phyloP scores from a whole-genome alignment of 2,797 vertebrate species.

The Melanotaenia boesemani region DNA sequence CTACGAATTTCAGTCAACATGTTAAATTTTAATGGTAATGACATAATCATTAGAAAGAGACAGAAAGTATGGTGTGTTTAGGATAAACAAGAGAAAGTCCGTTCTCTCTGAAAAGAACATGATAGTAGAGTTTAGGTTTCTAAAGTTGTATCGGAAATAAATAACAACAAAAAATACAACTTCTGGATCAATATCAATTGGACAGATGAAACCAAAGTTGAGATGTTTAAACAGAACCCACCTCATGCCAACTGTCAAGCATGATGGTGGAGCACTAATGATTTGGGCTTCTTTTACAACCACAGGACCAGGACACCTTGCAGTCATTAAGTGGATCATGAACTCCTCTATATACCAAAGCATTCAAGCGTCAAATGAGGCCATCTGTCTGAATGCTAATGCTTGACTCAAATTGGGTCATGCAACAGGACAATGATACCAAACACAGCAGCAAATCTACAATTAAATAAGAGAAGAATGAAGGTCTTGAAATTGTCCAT shows the following conservation, averaged over 20 bases:
- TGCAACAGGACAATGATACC: background rate
- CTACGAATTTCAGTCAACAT: no score
- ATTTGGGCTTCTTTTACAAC: background rate
- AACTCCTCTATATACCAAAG: background rate
- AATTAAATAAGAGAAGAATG: background rate
- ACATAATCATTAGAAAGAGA: no score
- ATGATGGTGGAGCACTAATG: background rate
- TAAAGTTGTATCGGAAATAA: no score
- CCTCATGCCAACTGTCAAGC: background rate
- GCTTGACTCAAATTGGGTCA: background rate
- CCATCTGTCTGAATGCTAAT: background rate
- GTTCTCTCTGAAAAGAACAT: no score
- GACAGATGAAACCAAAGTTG: background rate
- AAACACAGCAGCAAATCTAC: background rate
- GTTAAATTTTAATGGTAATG: no score
- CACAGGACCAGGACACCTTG: background rate
- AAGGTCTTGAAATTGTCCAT: background rate
- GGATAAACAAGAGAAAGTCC: no score
- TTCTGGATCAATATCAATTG: background rate
- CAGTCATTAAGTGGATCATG: no score
- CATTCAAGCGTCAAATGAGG: background rate
- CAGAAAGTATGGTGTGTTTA: no score
- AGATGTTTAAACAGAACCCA: no score
- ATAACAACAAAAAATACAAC: background rate
- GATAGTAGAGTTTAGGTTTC: no score